Conservation (phyloP, 2,888 invertebrate species). For the Diaperis boleti region DNA sequence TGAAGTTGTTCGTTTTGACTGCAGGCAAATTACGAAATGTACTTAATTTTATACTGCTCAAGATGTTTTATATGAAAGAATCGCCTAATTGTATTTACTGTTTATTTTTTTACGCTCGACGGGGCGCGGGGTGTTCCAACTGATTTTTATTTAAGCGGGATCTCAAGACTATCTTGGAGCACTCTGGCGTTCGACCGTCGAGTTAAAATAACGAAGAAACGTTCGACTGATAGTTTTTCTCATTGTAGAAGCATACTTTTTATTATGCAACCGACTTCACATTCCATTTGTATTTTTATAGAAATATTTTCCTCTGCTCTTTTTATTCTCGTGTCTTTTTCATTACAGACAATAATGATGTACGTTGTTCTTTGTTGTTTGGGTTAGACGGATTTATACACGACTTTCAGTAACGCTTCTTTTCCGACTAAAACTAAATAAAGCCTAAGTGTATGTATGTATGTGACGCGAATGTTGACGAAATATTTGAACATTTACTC, state of each 20-base stretch:
- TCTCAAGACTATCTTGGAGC: constrained; percentile 40
- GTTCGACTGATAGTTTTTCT: constrained; percentile 40
- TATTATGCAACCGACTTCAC: constrained; percentile 35
- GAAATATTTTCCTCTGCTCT: constrained; percentile 18
- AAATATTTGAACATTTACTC: constrained; percentile 7
- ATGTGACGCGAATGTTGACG: constrained; percentile 43
- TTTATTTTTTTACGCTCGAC: constrained; percentile 40
- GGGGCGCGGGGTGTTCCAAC: constrained; percentile 15
- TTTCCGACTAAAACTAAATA: constrained; percentile 42
- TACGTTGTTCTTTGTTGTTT: not conserved
- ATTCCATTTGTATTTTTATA: constrained; percentile 42
- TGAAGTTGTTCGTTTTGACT: constrained; percentile 34
- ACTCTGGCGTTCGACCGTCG: constrained; percentile 7
- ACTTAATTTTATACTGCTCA: constrained; percentile 62
- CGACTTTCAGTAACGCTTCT: constrained; percentile 10
- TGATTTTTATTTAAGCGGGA: constrained; percentile 45
- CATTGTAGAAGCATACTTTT: constrained; percentile 38
- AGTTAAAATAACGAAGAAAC: constrained; percentile 13
- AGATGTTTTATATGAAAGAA: constrained; percentile 54
- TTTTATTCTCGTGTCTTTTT: constrained; percentile 14
- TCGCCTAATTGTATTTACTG: constrained; percentile 48
- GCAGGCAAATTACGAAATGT: constrained; percentile 50
- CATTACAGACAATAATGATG: constrained; percentile 35
- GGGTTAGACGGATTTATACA: not conserved
- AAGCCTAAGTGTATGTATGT: constrained; percentile 49